Conservation (phyloP, 2,797 vertebrate genomes). For the Taeniopygia guttata region DNA sequence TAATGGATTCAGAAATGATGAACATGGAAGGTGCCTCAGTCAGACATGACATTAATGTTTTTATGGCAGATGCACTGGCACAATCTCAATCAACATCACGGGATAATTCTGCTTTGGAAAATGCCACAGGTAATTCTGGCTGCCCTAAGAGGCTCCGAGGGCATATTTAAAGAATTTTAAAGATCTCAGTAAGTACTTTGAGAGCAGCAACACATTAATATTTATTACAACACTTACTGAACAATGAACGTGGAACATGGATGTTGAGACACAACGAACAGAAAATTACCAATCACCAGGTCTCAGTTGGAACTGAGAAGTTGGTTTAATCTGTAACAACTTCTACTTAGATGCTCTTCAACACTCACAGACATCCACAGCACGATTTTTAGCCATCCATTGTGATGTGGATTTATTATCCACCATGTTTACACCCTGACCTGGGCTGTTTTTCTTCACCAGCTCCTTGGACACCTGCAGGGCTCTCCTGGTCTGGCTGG, state of each 20-base stretch:
- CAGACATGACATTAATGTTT: conserved; percentile 48
- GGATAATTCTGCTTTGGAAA: conserved; percentile 33
- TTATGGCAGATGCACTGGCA: conserved; percentile 40
- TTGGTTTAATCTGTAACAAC: background rate
- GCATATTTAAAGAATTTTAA: conserved; percentile 10
- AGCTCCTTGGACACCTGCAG: background rate
- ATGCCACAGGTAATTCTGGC: conserved; percentile 35
- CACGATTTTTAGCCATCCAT: background rate
- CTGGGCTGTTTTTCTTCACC: background rate
- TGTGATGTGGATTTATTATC: background rate
- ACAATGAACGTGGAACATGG: background rate
- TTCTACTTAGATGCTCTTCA: background rate
- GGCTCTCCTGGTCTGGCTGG: background rate
- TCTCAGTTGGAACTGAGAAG: background rate
- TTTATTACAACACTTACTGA: conserved; percentile 19
- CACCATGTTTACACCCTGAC: background rate
- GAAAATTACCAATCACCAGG: background rate
- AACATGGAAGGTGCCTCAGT: conserved; percentile 26
- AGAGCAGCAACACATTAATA: conserved; percentile 34
- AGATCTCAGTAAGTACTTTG: background rate
- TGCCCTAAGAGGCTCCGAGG: background rate
- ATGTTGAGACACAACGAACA: rapidly evolving
- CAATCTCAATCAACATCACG: conserved; percentile 38
- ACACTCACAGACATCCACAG: background rate
- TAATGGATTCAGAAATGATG: conserved; percentile 49